A percentile compares a stretch with the other conserved stretches of the same genome.
Evolutionary conservation across 2,113 vertebrate genomes (phyloP).

Genomic region (Anarhynchus alexandrinus): DNA sequence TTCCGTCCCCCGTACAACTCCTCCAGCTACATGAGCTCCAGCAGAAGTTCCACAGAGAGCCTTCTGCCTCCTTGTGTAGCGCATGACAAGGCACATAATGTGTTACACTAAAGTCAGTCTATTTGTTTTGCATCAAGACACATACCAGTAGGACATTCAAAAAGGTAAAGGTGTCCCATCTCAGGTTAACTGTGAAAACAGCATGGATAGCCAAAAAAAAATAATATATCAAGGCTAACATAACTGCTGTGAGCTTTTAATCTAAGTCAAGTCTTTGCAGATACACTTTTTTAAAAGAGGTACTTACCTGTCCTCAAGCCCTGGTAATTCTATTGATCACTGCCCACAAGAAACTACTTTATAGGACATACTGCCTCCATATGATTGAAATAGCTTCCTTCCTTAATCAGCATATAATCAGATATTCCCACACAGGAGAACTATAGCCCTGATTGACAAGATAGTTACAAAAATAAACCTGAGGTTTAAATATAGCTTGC

Average conservation of each 20-base stretch:
- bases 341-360: constrained; percentile 32
- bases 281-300: neutral
- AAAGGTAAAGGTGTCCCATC: neutral
- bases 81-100: neutral
- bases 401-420: constrained; percentile 70
- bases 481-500: constrained; percentile 71
- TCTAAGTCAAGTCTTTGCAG: neutral
- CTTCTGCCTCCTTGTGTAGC: neutral
- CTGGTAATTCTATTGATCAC: neutral
- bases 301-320: constrained; percentile 21
- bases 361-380: constrained; percentile 31
- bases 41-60: neutral
- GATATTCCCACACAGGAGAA: constrained; percentile 65
- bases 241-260: neutral
- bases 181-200: neutral
- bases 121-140: neutral
- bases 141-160: neutral
- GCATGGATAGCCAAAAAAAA: neutral
- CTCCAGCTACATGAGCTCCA: neutral
- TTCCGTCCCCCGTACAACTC: neutral
- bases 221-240: neutral
- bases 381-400: constrained; percentile 49
- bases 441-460: constrained; percentile 74
- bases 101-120: neutral
- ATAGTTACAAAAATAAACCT: constrained; percentile 72